Evolutionary conservation across 2,797 vertebrate species (phyloP).

Genomic region (Acanthis flammea): DNA sequence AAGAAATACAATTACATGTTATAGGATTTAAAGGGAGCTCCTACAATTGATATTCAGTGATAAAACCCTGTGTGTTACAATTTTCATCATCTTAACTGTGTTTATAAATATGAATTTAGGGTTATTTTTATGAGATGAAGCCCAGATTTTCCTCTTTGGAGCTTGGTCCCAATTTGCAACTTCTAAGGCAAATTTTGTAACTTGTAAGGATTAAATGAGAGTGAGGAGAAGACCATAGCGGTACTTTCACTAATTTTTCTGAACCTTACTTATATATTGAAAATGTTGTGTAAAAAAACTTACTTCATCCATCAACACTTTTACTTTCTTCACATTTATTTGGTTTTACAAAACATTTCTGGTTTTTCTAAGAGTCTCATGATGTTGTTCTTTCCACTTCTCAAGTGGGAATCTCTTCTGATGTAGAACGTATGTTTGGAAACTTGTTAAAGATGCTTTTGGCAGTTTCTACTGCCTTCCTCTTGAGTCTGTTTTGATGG

Average conservation of each 20-base stretch:
- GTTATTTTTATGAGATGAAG: constrained; percentile 21
- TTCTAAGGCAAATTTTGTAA: constrained; percentile 10
- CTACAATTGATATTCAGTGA: not conserved
- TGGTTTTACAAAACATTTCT: constrained; percentile 37
- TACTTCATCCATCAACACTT: not conserved
- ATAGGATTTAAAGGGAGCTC: not conserved
- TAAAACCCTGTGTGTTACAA: not conserved
- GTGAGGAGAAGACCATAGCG: not conserved
- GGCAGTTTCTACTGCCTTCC: not conserved
- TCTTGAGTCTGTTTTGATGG: constrained; percentile 8
- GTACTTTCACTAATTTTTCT: not conserved
- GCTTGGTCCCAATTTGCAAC: not conserved
- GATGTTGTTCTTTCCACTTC: constrained; percentile 19
- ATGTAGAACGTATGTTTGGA: constrained; percentile 62
- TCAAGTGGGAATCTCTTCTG: constrained; percentile 40
- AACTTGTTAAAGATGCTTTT: constrained; percentile 24
- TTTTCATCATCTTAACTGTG: not conserved
- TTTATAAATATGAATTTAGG: not conserved
- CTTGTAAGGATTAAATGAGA: not conserved
- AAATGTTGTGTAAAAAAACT: constrained; percentile 17
- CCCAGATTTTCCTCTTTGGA: not conserved
- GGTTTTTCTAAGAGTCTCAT: not conserved
- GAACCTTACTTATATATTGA: constrained; percentile 18
- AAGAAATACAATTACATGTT: not conserved
- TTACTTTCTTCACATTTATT: constrained; percentile 45